A percentile compares a stretch with the other conserved stretches of the same genome.
These are phyloP conservation scores for Diarsia dahlii DNA, from an alignment of 2,888 invertebrate genomes.

Conservation along the genomic window DNA sequence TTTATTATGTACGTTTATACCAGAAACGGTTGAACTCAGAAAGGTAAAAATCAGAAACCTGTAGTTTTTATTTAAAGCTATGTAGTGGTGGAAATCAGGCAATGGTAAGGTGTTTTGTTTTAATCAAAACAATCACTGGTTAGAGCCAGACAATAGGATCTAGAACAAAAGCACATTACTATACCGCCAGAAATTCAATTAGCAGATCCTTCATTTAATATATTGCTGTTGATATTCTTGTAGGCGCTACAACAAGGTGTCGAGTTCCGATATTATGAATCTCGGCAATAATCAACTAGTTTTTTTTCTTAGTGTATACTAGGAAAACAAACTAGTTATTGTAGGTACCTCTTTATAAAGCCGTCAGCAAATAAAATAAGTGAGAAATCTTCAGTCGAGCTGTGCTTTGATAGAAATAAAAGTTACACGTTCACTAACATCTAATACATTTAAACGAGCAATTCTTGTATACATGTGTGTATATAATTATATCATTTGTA, in stretches of 20 bases:
- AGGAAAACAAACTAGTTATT: background rate
- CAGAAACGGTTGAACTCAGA: background rate
- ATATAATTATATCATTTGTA: too few relatives aligned
- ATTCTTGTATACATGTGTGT: too few relatives aligned
- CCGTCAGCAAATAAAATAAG: background rate
- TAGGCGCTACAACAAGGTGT: constrained; percentile 24
- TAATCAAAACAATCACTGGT: constrained; percentile 21
- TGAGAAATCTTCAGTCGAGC: background rate
- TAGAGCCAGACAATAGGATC: constrained; percentile 11
- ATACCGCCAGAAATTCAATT: constrained; percentile 52
- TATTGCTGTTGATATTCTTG: constrained; percentile 54
- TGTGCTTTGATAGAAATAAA: background rate
- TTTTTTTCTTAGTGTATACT: background rate
- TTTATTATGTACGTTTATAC: background rate
- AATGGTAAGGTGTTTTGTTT: background rate
- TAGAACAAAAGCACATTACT: constrained; percentile 35
- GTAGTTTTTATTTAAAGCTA: background rate
- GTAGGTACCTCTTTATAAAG: background rate
- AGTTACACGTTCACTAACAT: background rate
- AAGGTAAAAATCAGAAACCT: background rate
- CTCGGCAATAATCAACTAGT: background rate
- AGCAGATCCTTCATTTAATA: constrained; percentile 58
- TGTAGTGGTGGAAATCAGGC: background rate
- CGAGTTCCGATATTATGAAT: background rate
- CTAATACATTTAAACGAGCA: too few relatives aligned